These are phyloP conservation scores for Hipparchia semele DNA, from an alignment of 2,888 invertebrate species.

Conservation along the genomic window DNA sequence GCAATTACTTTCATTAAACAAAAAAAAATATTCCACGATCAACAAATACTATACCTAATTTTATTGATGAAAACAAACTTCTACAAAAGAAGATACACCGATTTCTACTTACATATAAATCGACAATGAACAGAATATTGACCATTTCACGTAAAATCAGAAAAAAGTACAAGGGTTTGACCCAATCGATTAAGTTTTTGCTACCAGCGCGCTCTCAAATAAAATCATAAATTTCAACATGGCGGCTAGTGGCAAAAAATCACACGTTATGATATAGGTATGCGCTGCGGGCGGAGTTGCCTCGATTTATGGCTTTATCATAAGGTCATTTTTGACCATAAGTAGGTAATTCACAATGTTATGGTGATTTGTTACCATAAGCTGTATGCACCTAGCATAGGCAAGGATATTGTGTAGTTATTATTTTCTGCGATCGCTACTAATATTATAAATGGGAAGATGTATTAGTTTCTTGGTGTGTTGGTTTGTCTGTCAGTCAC, in stretches of 20 bases:
- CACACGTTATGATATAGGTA: constrained; percentile 56
- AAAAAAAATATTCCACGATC: no score
- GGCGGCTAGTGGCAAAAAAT: constrained; percentile 68
- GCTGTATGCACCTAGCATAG: not conserved
- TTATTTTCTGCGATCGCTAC: not conserved
- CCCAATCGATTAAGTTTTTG: constrained; percentile 74
- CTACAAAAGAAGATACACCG: no score
- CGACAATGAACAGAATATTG: constrained; percentile 12
- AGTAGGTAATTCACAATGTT: constrained; percentile 38
- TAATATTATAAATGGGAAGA: not conserved
- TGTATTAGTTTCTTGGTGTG: not conserved
- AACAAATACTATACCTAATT: no score
- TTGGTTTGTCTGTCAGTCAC: not conserved
- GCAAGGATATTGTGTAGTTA: no score
- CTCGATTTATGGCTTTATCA: constrained; percentile 75
- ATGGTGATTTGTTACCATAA: constrained; percentile 22
- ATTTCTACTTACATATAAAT: not conserved
- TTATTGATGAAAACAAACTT: no score
- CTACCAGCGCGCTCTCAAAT: constrained; percentile 63
- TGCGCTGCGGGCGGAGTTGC: constrained; percentile 56
- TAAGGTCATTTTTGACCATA: constrained; percentile 44
- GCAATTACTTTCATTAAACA: no score
- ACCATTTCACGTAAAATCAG: constrained; percentile 20
- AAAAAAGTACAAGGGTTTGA: constrained; percentile 42
- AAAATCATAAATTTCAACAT: constrained; percentile 74